These are phyloP conservation scores for Teleopsis dalmanni DNA, from an alignment of 1,140 invertebrate genomes.

Conservation along the genomic window DNA sequence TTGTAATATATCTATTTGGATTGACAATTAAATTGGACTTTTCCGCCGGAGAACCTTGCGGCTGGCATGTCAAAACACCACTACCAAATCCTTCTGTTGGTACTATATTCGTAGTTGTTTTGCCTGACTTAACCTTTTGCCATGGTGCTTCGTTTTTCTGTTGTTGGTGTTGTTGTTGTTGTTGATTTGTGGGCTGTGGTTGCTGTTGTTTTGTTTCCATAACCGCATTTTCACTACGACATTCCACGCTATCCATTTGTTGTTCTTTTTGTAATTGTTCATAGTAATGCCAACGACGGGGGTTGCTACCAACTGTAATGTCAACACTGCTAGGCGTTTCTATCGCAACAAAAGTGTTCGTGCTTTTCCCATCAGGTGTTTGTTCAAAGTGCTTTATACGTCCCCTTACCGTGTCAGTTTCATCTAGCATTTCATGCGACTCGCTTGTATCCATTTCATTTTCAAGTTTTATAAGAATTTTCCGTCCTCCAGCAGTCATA, in stretches of 20 bases:
- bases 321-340: slow-evolving; percentile 41
- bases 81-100: slow-evolving; percentile 16
- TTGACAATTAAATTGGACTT: slow-evolving; percentile 40
- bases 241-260: slow-evolving; percentile 6
- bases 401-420: slow-evolving; percentile 26
- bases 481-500: slow-evolving; percentile 33
- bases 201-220: slow-evolving; percentile 18
- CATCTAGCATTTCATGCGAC: slow-evolving; percentile 18
- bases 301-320: slow-evolving; percentile 40
- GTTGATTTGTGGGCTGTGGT: slow-evolving; percentile 30
- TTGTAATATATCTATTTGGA: slow-evolving; percentile 24
- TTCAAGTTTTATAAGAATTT: slow-evolving; percentile 37
- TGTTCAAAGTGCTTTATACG: slow-evolving; percentile 22
- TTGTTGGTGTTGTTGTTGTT: slow-evolving; percentile 26
- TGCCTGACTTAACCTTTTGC: not conserved
- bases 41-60: slow-evolving; percentile 41
- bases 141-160: slow-evolving; percentile 3
- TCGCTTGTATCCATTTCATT: slow-evolving; percentile 19
- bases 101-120: not conserved
- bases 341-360: slow-evolving; percentile 20
- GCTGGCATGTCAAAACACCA: slow-evolving; percentile 38
- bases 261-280: slow-evolving; percentile 18
- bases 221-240: not conserved
- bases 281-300: slow-evolving; percentile 30
- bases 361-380: not conserved